Conservation (phyloP, 2,797 vertebrate genomes). For the Sebastes hopkinsi region DNA sequence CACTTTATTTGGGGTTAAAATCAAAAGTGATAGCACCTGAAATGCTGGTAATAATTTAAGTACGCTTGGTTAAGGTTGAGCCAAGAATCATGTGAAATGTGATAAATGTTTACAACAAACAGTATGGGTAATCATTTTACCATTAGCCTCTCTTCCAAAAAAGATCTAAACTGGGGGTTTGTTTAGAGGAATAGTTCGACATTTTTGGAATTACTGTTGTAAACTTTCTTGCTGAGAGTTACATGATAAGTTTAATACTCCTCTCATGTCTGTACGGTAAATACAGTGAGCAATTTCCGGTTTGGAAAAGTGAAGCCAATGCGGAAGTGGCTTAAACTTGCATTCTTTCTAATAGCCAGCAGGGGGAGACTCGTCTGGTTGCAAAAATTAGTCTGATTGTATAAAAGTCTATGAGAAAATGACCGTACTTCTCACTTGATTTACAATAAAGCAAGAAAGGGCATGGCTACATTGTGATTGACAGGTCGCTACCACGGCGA, state of each 20-base stretch:
- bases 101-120: background rate
- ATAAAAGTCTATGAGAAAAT: background rate
- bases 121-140: background rate
- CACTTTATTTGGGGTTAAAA: background rate
- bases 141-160: background rate
- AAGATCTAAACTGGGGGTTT: background rate
- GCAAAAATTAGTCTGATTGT: background rate
- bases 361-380: background rate
- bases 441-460: background rate
- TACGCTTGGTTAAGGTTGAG: background rate
- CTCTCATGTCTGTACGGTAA: too few species aligned
- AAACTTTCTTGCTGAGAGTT: background rate
- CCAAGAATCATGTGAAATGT: background rate
- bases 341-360: background rate
- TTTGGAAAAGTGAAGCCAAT: background rate
- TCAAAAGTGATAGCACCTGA: background rate
- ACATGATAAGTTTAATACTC: background rate
- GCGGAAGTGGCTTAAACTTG: background rate
- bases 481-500: too few species aligned
- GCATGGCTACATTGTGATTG: too few species aligned
- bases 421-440: background rate
- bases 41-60: background rate
- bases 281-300: background rate
- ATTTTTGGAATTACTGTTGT: background rate
- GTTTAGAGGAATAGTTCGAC: background rate